These are phyloP conservation scores for Liasis olivaceus DNA, from an alignment of 2,797 vertebrate species.

Conservation along the genomic window DNA sequence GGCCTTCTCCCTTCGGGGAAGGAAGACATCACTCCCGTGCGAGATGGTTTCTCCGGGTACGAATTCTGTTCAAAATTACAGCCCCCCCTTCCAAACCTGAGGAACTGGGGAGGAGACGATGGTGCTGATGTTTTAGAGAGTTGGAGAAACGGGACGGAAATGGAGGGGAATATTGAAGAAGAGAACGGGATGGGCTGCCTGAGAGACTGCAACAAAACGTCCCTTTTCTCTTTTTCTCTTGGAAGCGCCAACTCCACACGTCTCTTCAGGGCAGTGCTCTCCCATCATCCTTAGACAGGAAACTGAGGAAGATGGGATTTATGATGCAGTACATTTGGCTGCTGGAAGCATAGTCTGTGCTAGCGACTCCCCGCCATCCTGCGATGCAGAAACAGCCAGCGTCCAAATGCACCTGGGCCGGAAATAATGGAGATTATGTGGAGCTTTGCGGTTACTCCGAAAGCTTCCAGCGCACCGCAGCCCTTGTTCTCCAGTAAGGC, in stretches of 20 bases:
- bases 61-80: background rate
- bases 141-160: background rate
- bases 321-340: background rate
- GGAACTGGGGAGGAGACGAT: background rate
- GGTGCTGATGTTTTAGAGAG: background rate
- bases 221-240: background rate
- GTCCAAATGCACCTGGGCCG: background rate
- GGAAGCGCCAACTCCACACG: background rate
- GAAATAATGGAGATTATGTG: background rate
- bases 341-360: background rate
- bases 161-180: background rate
- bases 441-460: background rate
- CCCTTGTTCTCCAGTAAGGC: background rate
- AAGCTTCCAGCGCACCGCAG: background rate
- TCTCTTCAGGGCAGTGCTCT: background rate
- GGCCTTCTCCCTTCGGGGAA: background rate
- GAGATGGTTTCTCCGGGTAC: background rate
- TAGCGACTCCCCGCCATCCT: background rate
- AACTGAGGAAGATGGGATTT: background rate
- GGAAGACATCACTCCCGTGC: background rate
- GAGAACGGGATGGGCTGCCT: background rate
- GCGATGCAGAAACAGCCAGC: background rate
- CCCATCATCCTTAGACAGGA: background rate
- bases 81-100: background rate
- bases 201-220: background rate